phyloP scores from a whole-genome alignment of 1,140 invertebrate genomes.

The Drosophila triauraria region DNA sequence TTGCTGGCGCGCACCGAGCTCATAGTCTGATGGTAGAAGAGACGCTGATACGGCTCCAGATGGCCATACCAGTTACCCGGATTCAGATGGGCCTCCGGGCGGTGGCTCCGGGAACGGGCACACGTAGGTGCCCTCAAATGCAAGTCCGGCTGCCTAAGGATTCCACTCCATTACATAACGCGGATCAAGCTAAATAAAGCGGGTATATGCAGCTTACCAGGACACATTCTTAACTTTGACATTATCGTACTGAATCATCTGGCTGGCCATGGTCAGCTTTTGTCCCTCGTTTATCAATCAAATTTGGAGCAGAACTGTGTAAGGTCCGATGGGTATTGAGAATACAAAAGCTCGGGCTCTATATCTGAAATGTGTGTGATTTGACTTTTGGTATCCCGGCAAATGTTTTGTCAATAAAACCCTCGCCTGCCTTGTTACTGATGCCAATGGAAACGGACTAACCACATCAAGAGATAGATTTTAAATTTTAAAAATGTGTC shows the following conservation, averaged over 20 bases:
- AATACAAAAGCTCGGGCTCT: not conserved
- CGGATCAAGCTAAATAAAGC: not conserved
- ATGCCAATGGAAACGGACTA: constrained; percentile 19
- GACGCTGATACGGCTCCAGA: constrained; percentile 85
- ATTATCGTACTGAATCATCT: constrained; percentile 46
- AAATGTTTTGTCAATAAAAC: constrained; percentile 70
- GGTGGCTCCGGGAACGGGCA: constrained; percentile 85
- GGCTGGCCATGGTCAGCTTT: not conserved
- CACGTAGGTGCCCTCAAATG: constrained; percentile 86
- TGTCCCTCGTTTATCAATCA: not conserved
- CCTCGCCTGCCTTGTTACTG: constrained; percentile 14
- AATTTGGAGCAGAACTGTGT: constrained; percentile 20
- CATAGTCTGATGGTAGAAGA: constrained; percentile 88
- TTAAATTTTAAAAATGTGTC: too few relatives aligned
- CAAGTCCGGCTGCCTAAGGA: constrained; percentile 85
- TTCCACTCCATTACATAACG: not conserved
- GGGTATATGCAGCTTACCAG: constrained; percentile 52
- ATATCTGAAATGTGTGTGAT: not conserved
- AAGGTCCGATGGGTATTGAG: not conserved
- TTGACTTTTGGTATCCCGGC: constrained; percentile 35
- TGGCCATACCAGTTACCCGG: constrained; percentile 79
- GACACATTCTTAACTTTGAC: constrained; percentile 85
- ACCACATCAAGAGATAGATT: not conserved
- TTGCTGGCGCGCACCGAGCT: constrained; percentile 86
- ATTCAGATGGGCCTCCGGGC: constrained; percentile 55